A percentile compares a stretch with the other conserved stretches of the same genome.
phyloP scores from a whole-genome alignment of 1,140 invertebrate species.

The Drosophila pseudoobscura region DNA sequence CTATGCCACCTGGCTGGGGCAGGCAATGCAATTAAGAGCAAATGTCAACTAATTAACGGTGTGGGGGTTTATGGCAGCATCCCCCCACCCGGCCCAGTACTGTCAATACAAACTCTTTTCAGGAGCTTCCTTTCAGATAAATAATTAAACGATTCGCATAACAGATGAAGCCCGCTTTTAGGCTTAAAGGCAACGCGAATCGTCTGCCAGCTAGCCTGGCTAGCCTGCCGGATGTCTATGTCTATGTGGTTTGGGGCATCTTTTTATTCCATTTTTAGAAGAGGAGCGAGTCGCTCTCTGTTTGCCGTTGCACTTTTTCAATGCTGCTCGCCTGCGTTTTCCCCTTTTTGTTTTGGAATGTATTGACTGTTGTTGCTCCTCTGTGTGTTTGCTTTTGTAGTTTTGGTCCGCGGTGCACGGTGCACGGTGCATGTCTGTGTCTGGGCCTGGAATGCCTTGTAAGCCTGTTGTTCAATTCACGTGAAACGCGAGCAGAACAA shows the following conservation, averaged over 20 bases:
- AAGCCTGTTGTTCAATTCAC: slow-evolving; percentile 77
- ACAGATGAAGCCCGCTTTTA: slow-evolving; percentile 81
- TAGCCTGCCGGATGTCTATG: slow-evolving; percentile 21
- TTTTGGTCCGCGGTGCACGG: slow-evolving; percentile 44
- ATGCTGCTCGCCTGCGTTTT: slow-evolving; percentile 61
- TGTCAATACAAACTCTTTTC: slow-evolving; percentile 48
- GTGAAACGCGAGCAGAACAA: slow-evolving; percentile 56
- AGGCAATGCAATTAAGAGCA: slow-evolving; percentile 75
- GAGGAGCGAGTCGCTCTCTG: background rate
- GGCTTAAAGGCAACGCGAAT: slow-evolving; percentile 64
- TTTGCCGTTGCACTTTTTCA: slow-evolving; percentile 69
- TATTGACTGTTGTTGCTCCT: slow-evolving; percentile 42
- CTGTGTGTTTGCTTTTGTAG: slow-evolving; percentile 42
- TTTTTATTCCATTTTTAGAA: slow-evolving; percentile 33
- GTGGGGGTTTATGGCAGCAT: slow-evolving; percentile 4
- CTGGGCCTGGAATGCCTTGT: slow-evolving; percentile 46
- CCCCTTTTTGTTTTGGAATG: slow-evolving; percentile 52
- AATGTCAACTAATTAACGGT: slow-evolving; percentile 83
- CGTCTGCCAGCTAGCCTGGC: slow-evolving; percentile 31
- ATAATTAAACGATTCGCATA: slow-evolving; percentile 82
- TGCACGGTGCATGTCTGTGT: slow-evolving; percentile 18
- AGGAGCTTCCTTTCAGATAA: slow-evolving; percentile 69
- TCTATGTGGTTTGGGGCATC: slow-evolving; percentile 42
- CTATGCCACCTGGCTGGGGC: slow-evolving; percentile 26
- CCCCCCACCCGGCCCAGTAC: no score